Evolutionary conservation across 2,113 vertebrate species (phyloP), one percentile per base, ranked within the genome.

Genomic region (Porphyrio hochstetteri): DNA sequence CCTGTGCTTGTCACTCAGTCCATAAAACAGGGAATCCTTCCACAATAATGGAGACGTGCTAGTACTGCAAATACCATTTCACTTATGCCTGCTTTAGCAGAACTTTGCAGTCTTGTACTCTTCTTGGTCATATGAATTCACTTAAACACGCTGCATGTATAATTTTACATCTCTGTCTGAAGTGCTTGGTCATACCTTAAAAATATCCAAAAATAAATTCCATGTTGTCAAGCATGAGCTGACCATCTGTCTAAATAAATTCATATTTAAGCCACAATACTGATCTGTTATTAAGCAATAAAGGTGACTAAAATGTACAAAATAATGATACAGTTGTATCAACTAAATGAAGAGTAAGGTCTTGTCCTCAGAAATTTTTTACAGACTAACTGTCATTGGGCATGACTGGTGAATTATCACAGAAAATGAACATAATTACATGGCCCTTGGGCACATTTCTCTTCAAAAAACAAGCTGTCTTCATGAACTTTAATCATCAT

Each of bases 1-100:
- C 18, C 17, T 84, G 52, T 50, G 19, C 46, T 63, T 85, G 65
- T 57, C 31, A 67, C 24, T 53, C 5, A 56, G 29, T 24, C 50
- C 29, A 36, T 10, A 75, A 70, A 87, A 61, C 78, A 38, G 3
- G 27, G 29, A 52, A 69, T 23, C 10, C 20, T 74, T 33, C 33
- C 28, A 29, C 0, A 0, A 53, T 13, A 81, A 72, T 11, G 8
- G 48, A 50, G 18, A 35, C 16, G 50, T 7, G 20, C 5, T 33
- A 59, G 24, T 35, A 90, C 7, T 21, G 60, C 46, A 89, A 81
- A 46, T 40, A 29, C 4, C 6, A 53, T n/a, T 50, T 36, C 23
- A 42, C 20, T 40, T 52, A 35, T 11, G 31, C 31, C 10, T 2
- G 1, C 23, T 67, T 64, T 42, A 23, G 29, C 8, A 61, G 38